A percentile compares a stretch with the other conserved stretches of the same genome.
Conservation (phyloP, 2,888 invertebrate species). For the Tribolium freemani region DNA sequence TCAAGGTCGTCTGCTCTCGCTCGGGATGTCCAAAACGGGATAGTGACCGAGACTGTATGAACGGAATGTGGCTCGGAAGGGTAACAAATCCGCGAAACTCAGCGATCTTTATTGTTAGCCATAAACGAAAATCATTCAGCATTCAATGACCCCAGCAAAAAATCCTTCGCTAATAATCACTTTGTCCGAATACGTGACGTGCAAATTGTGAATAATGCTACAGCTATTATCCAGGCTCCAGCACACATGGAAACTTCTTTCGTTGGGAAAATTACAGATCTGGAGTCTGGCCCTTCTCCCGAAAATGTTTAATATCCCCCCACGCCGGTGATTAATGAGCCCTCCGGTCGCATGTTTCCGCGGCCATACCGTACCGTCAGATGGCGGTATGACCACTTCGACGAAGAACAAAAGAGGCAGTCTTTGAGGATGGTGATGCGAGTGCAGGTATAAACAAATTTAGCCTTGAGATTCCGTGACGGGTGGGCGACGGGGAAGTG, state of each 20-base stretch:
- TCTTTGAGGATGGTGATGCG: constrained; percentile 2
- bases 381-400: background rate
- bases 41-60: constrained; percentile 39
- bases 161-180: constrained; percentile 16
- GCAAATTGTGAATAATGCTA: constrained; percentile 52
- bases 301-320: background rate
- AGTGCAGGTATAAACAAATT: constrained; percentile 63
- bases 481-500: constrained; percentile 59
- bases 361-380: constrained; percentile 1
- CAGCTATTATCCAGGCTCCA: constrained; percentile 12
- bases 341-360: constrained; percentile 5
- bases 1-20: constrained; percentile 55
- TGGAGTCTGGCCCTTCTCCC: background rate
- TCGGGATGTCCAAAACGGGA: constrained; percentile 52
- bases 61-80: constrained; percentile 43
- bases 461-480: constrained; percentile 65
- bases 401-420: constrained; percentile 1
- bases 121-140: constrained; percentile 1
- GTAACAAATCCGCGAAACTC: constrained; percentile 14
- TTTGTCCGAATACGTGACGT: constrained; percentile 43
- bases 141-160: background rate
- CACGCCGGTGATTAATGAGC: background rate
- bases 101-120: constrained; percentile 23
- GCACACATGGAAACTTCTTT: background rate
- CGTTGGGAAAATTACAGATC: background rate